Percentiles rank a stretch among this genome's conserved stretches.
Evolutionary conservation across 2,113 vertebrate genomes (phyloP).

Genomic region (Brienomyrus brachyistius): DNA sequence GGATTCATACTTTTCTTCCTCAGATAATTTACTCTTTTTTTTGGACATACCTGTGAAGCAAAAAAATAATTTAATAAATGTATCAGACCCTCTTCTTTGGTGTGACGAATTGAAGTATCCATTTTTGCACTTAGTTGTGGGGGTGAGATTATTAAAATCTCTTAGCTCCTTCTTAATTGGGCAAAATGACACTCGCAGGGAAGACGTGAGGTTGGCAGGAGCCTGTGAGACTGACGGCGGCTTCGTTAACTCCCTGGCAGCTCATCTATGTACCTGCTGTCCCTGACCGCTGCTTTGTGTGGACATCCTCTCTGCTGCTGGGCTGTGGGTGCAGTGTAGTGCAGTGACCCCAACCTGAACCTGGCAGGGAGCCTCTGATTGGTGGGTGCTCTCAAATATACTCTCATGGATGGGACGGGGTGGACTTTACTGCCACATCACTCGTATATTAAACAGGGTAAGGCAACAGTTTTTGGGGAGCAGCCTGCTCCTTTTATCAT

Average conservation of each 20-base stretch:
- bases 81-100: neutral
- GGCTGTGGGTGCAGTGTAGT: no score
- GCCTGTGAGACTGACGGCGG: no score
- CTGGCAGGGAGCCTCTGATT: neutral
- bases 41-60: neutral
- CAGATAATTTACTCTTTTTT: neutral
- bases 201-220: neutral
- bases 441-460: neutral
- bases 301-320: neutral
- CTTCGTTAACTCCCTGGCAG: neutral
- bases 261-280: no score
- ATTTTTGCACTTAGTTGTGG: neutral
- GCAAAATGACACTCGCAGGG: neutral
- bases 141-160: neutral
- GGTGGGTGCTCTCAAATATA: neutral
- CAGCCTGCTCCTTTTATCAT: neutral
- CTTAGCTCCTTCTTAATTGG: neutral
- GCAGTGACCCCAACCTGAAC: neutral
- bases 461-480: neutral
- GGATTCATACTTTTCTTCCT: conserved; percentile 27
- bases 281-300: no score
- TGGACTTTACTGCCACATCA: neutral
- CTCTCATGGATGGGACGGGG: neutral
- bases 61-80: neutral
- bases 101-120: neutral